These are phyloP conservation scores for Muntiacus reevesi DNA, from an alignment of 2,113 vertebrate genomes.

Conservation along the genomic window DNA sequence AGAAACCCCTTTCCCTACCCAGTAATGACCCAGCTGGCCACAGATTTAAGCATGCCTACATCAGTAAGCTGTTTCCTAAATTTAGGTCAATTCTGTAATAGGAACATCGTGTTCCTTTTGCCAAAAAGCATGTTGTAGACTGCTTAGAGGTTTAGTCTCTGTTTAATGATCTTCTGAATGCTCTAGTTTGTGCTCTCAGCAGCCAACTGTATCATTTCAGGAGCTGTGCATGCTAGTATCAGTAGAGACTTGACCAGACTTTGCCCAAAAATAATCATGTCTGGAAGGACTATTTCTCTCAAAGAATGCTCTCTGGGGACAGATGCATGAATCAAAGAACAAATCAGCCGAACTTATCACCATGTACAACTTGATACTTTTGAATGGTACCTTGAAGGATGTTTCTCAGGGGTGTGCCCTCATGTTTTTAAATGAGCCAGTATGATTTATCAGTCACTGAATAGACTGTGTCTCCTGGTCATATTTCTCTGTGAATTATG, in stretches of 20 bases:
- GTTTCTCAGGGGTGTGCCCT: not conserved
- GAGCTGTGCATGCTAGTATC: not conserved
- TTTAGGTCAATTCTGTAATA: slow-evolving; percentile 25
- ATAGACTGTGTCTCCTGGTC: not conserved
- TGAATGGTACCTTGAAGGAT: not conserved
- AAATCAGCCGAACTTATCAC: not conserved
- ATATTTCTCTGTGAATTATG: not conserved
- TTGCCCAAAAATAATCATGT: not conserved
- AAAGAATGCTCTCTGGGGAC: not conserved
- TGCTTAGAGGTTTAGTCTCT: not conserved
- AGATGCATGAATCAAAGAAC: not conserved
- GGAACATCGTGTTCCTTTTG: not conserved
- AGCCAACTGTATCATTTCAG: not conserved
- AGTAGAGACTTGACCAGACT: not conserved
- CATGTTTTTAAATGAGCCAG: not conserved
- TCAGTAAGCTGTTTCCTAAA: slow-evolving; percentile 19
- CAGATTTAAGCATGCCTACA: not conserved
- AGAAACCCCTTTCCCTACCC: not conserved
- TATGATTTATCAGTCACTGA: not conserved
- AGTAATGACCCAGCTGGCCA: not conserved
- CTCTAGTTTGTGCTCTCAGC: not conserved
- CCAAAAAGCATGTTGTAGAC: not conserved
- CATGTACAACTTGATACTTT: not conserved
- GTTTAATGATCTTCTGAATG: not conserved
- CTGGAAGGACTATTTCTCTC: not conserved